phyloP scores from a whole-genome alignment of 2,888 invertebrate genomes.

The Tipula confusa region DNA sequence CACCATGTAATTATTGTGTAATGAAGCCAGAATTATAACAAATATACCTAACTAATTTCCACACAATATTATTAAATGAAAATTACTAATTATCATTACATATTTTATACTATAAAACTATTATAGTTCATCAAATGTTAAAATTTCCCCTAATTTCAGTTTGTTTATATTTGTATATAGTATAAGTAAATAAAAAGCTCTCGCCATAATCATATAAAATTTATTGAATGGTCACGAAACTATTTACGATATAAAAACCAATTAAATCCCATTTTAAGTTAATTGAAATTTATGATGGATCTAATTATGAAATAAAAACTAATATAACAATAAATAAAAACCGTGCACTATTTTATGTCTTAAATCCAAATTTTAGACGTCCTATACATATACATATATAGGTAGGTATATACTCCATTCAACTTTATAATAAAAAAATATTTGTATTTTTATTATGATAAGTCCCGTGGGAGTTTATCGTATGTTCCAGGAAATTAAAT shows the following conservation, averaged over 20 bases:
- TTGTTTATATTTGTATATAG: too few relatives aligned
- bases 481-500: neutral
- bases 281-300: slow-evolving; percentile 30
- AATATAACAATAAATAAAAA: neutral
- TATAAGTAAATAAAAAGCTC: neutral
- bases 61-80: neutral
- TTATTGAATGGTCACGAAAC: slow-evolving; percentile 3
- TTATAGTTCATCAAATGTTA: neutral
- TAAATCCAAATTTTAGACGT: neutral
- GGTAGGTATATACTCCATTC: too few relatives aligned
- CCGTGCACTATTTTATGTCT: neutral
- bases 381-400: too few relatives aligned
- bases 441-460: neutral
- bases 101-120: neutral
- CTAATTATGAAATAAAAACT: neutral
- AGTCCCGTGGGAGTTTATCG: neutral
- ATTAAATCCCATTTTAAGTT: slow-evolving; percentile 29
- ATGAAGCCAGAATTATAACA: neutral
- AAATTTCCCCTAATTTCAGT: neutral
- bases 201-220: neutral
- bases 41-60: neutral
- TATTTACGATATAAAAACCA: slow-evolving; percentile 8
- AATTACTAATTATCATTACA: neutral
- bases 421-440: neutral
- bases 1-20: neutral